Conservation (phyloP, 2,113 vertebrate genomes). For the Hippolais icterina region DNA sequence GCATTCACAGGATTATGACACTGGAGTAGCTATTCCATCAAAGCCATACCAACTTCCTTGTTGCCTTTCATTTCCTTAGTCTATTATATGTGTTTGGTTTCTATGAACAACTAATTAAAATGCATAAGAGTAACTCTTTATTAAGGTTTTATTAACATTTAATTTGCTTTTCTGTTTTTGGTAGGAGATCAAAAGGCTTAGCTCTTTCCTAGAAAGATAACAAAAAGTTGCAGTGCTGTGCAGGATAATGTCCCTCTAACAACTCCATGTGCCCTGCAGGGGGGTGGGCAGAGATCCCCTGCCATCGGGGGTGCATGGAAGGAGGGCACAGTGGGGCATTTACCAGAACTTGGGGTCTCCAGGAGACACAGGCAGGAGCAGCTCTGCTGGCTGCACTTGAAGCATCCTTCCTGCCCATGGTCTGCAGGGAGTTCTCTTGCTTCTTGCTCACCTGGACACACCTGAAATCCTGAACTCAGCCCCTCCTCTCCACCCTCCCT, state of each 20-base stretch:
- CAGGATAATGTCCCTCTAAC: neutral
- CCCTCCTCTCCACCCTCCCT: neutral
- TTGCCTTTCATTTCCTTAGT: conserved; percentile 18
- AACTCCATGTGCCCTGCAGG: neutral
- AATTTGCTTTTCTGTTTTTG: conserved; percentile 27
- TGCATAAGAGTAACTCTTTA: conserved; percentile 8
- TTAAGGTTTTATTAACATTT: conserved; percentile 48
- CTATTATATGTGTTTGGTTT: neutral
- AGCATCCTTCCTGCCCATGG: neutral
- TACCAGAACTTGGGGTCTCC: neutral
- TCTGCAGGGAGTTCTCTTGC: neutral
- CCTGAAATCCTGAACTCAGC: neutral
- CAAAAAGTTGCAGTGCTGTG: neutral
- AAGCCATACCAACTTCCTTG: conserved; percentile 11
- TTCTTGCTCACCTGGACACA: neutral
- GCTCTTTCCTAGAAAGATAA: conserved; percentile 42
- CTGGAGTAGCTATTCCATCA: neutral
- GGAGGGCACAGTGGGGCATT: neutral
- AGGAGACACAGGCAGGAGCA: neutral
- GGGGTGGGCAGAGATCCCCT: neutral
- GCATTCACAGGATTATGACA: conserved; percentile 4
- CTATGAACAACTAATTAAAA: conserved; percentile 29
- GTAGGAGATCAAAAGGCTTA: conserved; percentile 1
- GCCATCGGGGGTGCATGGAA: rapidly evolving
- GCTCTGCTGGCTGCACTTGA: neutral